Percentiles rank a stretch among this genome's conserved stretches.
These are phyloP conservation scores for Sturnira hondurensis DNA, from an alignment of 2,113 vertebrate species.

Conservation along the genomic window DNA sequence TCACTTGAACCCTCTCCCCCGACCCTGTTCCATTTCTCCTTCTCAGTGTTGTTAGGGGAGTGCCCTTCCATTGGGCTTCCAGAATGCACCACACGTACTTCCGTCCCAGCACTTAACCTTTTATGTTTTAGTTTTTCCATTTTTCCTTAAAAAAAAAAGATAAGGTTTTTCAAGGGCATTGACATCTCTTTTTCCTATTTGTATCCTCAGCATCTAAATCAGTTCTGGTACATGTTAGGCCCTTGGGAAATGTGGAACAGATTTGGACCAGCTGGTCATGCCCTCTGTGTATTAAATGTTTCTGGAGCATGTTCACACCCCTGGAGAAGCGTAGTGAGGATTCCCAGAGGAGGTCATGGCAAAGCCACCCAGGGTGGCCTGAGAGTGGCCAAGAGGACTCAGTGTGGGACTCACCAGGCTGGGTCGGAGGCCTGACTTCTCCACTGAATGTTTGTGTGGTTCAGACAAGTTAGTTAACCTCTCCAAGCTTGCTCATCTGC, in stretches of 20 bases:
- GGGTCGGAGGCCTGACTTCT: neutral
- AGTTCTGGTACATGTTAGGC: neutral
- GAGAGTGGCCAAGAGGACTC: neutral
- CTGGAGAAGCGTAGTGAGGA: neutral
- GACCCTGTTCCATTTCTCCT: neutral
- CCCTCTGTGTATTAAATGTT: neutral
- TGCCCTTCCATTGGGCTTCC: neutral
- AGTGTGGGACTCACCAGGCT: neutral
- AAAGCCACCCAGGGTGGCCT: neutral
- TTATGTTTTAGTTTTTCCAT: neutral
- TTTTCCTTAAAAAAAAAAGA: neutral
- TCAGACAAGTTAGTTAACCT: neutral
- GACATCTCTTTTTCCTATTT: neutral
- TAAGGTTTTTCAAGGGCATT: neutral
- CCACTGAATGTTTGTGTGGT: no score
- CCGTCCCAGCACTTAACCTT: neutral
- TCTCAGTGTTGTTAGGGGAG: neutral
- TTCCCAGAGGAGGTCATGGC: neutral
- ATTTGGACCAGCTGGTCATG: neutral
- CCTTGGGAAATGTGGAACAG: neutral
- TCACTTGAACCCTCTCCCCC: neutral
- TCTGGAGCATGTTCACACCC: neutral
- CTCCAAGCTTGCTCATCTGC: neutral
- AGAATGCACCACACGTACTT: rapidly evolving
- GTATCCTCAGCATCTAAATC: neutral